These are phyloP conservation scores for Palythoa caribaeorum DNA, from an alignment of 92 coral and sea anemone genomes.

Conservation along the genomic window DNA sequence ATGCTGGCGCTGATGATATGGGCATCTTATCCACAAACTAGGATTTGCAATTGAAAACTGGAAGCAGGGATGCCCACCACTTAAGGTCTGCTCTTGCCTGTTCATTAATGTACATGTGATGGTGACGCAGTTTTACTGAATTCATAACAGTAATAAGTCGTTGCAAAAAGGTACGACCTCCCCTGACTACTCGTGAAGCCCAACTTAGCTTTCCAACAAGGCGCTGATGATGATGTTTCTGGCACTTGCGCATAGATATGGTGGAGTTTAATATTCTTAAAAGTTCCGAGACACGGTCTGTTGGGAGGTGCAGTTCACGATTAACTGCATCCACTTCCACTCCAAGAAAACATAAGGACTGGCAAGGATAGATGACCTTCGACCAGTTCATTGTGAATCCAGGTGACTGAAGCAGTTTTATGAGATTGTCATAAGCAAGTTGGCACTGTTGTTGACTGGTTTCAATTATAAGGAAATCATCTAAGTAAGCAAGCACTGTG, in stretches of 20 bases:
- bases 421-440: conserved; percentile 35
- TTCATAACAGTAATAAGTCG: conserved; percentile 57
- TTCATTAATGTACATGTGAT: conserved; percentile 46
- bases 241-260: conserved; percentile 25
- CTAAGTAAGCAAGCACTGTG: conserved; percentile 53
- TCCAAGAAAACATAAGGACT: conserved; percentile 51
- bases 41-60: conserved; percentile 47
- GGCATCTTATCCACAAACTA: conserved; percentile 46
- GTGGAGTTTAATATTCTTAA: conserved; percentile 25
- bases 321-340: conserved; percentile 56
- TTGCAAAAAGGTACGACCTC: conserved; percentile 48
- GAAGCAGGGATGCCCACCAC: conserved; percentile 51
- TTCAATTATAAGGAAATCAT: conserved; percentile 45
- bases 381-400: conserved; percentile 56
- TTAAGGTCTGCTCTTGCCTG: conserved; percentile 54
- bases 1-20: conserved; percentile 26
- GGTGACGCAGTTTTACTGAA: conserved; percentile 45
- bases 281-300: conserved; percentile 50
- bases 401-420: conserved; percentile 28
- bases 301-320: conserved; percentile 51
- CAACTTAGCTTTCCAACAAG: conserved; percentile 57
- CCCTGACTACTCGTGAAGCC: conserved; percentile 57
- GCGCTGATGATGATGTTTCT: conserved; percentile 40
- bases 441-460: conserved; percentile 36
- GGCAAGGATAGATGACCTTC: conserved; percentile 49